Evolutionary conservation across 2,113 vertebrate genomes (phyloP), one percentile per base, ranked within the genome.

Genomic region (Bujurquina vittata): DNA sequence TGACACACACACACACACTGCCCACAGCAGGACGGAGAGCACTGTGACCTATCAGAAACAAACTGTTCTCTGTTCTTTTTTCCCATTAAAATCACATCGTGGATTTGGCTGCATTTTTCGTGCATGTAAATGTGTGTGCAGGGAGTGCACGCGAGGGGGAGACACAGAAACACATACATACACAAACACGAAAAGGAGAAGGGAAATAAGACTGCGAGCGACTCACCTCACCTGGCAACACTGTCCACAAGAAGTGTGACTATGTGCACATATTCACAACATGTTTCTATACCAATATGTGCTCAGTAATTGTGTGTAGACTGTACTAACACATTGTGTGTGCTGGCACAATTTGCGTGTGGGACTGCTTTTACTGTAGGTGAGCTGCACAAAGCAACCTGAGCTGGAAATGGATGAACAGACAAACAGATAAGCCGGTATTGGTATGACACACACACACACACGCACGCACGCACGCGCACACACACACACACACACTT

Each of bases 331-430:
- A 63, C 67, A 78, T 65, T 35, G 43, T 46, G 67, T 73, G 77
- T 67, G 73, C 22, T 83, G 87, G 87, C 75, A 79, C 29, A 69
- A 75, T 65, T 63, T 62, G 75, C 79, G 80, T 77, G 73, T 85
- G 80, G 74, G 75, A 73, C 77, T 84, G 79, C 10, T 80, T 63
- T 75, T 85, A 83, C 84, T 87, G 83, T 83, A 88, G 87, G 91
- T 93, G 88, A 91, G 88, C 77, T 78, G 83, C 92, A 92, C 91
- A 92, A 87, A 87, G 79, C 15, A 22, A 82, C 40, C 62, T 77
- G 61, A 77, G 80, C 76, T 77, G 75, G 14, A 85, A 89, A 88
- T 59, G 65, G 79, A 90, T 78, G 63, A 29, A 85, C 67, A 90
- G 88, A 82, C 78, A 26, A 61, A 81, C 84, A 89, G 86, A 83